Base-by-base conservation (phyloP, 2,888 invertebrate species). In the Acrobasis repandana region DNA sequence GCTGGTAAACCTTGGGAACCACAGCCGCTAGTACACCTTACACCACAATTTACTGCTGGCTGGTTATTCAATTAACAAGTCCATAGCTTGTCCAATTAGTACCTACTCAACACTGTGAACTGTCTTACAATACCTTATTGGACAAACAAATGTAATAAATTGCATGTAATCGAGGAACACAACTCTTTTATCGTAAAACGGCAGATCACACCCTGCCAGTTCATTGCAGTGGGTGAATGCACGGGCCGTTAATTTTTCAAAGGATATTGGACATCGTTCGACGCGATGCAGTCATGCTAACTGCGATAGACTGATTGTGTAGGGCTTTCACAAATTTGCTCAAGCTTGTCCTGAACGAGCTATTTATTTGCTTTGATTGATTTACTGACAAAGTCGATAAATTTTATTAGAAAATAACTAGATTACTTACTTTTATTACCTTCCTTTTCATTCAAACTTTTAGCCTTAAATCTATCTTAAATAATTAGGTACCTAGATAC, bases 1-100 rank as follows among this genome's bases (percentile, higher is more conserved):
- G 84, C 93, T 98, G 82, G 86, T 94, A 78, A 97, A 97, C 93
- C 95, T 95, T 68, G 95, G 94, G 82, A 96, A 96, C 85, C 96
- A 96, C 87, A 96, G 97, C 73, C 95, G 96, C 74, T 97, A 98
- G 94, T 98, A 98, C 88, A n/a, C 95, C 98, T 76, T 98, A 96
- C 94, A 98, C 97, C 79, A n/a, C n/a, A n/a, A n/a, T n/a, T n/a
- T n/a, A n/a, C n/a, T n/a, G n/a, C n/a, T n/a, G n/a, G n/a, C n/a
- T n/a, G n/a, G n/a, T n/a, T n/a, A n/a, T n/a, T n/a, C n/a, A n/a
- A 28, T 28, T 28, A 28, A 28, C 8, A 28, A 5, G 28, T 28
- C 28, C 28, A 28, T 28, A 28, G n/a, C 11, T 14, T 14, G 1
- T n/a, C 14, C 43, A 43, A 43, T 14, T 4, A 10, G 4, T 43